These are phyloP conservation scores for Callospermophilus lateralis DNA, from an alignment of 2,113 vertebrate genomes.

Conservation along the genomic window DNA sequence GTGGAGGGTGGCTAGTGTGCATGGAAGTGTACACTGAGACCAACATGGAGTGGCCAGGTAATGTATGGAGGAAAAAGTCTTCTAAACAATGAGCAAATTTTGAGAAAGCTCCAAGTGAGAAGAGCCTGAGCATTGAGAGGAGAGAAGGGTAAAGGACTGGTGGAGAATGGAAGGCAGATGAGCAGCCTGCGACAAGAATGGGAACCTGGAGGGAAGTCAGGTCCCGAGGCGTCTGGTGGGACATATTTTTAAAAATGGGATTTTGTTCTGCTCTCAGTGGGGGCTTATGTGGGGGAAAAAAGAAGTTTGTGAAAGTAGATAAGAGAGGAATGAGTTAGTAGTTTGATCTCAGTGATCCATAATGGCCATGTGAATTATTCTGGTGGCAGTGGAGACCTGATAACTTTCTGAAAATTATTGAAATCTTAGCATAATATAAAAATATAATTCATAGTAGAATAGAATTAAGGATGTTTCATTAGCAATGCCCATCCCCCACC, in stretches of 20 bases:
- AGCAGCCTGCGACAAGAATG: too few species aligned
- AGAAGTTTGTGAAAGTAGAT: background rate
- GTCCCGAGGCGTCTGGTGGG: background rate
- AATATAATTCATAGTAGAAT: background rate
- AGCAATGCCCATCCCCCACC: fast-evolving
- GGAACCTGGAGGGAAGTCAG: fast-evolving
- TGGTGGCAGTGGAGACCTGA: background rate
- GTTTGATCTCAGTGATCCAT: background rate
- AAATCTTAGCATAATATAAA: background rate
- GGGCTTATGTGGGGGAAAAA: background rate
- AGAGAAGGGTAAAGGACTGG: background rate
- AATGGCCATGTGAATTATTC: background rate
- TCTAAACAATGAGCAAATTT: background rate
- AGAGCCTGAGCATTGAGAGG: background rate
- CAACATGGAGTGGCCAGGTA: background rate
- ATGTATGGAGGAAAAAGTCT: background rate
- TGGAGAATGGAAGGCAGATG: fast-evolving
- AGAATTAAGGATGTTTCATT: background rate
- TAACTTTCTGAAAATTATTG: background rate
- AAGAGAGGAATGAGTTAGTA: background rate
- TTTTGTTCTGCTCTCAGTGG: background rate
- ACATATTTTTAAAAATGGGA: background rate
- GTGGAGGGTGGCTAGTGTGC: background rate
- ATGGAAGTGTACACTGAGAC: background rate
- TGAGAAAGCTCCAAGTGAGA: background rate